Percentiles rank a stretch among this genome's conserved stretches.
phyloP scores from a whole-genome alignment of 2,113 vertebrate genomes.

The Daubentonia madagascariensis region DNA sequence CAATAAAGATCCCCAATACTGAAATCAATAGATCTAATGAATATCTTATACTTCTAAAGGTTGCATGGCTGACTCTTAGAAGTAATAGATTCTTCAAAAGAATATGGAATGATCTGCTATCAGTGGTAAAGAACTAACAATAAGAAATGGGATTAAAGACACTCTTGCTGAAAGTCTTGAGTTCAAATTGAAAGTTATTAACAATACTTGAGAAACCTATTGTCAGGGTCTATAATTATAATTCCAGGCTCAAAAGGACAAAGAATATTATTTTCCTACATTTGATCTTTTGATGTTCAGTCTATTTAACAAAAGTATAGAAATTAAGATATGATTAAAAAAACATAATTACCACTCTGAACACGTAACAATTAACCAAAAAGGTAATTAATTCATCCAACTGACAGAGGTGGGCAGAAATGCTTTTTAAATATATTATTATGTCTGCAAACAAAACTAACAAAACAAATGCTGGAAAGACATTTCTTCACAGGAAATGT shows the following conservation, averaged over 20 bases:
- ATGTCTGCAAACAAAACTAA: background rate
- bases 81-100: background rate
- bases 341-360: background rate
- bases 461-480: background rate
- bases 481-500: background rate
- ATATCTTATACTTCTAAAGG: background rate
- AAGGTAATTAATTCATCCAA: background rate
- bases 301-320: background rate
- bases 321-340: background rate
- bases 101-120: background rate
- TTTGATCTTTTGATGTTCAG: background rate
- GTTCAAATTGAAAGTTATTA: background rate
- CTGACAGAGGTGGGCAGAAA: background rate
- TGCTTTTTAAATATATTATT: background rate
- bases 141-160: slow-evolving; percentile 1
- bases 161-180: background rate
- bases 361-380: background rate
- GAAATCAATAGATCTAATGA: background rate
- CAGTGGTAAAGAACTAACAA: background rate
- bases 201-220: background rate
- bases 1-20: background rate
- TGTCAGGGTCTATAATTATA: background rate
- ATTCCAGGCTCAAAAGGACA: background rate
- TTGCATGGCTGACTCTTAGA: background rate
- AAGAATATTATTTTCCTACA: background rate